Evolutionary conservation across 2,113 vertebrate genomes (phyloP).

Genomic region (Tor tambroides): DNA sequence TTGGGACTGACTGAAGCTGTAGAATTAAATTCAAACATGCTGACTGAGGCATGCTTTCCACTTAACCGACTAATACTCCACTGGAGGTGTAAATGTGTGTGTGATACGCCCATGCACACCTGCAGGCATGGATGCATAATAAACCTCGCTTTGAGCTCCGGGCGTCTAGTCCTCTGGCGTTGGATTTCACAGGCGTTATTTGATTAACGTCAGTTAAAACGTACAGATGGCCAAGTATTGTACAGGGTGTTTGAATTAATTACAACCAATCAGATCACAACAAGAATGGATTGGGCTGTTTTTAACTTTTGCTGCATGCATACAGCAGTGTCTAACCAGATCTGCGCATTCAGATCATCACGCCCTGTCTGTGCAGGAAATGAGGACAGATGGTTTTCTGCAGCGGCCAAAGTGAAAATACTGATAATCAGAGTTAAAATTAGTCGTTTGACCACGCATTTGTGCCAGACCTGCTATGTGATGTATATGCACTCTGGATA

Average conservation of each 20-base stretch:
- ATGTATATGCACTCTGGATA: neutral
- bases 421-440: neutral
- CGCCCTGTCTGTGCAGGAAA: neutral
- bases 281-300: neutral
- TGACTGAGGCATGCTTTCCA: neutral
- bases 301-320: neutral
- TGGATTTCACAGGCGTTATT: neutral
- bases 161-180: neutral
- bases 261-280: neutral
- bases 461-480: neutral
- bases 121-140: slow-evolving; percentile 21
- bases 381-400: slow-evolving; percentile 11
- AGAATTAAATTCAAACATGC: slow-evolving; percentile 20
- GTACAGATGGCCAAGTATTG: neutral
- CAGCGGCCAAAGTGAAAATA: neutral
- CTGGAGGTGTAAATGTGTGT: slow-evolving; percentile 12
- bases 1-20: slow-evolving; percentile 2
- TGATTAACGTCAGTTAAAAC: slow-evolving; percentile 20
- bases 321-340: neutral
- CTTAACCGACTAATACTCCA: neutral
- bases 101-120: neutral
- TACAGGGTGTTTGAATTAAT: neutral
- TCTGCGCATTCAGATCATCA: neutral
- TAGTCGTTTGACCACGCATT: neutral
- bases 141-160: neutral